Evolutionary conservation across 2,797 vertebrate species (phyloP), one percentile per base, ranked within the genome.

Genomic region (Megalops cyprinoides): DNA sequence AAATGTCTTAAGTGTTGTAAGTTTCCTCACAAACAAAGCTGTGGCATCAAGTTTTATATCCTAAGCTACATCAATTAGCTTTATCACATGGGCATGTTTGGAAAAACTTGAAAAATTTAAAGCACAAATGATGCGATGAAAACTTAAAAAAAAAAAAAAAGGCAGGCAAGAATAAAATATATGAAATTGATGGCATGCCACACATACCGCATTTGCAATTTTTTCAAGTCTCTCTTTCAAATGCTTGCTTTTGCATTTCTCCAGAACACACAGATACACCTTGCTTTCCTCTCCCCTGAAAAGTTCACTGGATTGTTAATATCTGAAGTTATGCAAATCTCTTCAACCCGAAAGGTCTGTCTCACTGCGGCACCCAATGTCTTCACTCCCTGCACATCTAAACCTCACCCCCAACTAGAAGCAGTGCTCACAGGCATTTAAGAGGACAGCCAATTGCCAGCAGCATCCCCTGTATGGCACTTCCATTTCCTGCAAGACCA

Each of bases 361-460:
- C 60, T 28, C 51, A 55, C 67, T 71, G 62, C 20, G 34, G 31
- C 42, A 58, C n/a, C 34, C 28, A 71, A 56, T 25, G 20, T 34
- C 42, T 34, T 37, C 56, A 44, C 48, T 55, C 5, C 51, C 53
- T 69, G 84, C 84, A 83, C 78, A 34, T 71, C 71, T 77, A 76
- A 77, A 42, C 55, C 71, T 51, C 74, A 76, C 34, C 58, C n/a
- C 6, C n/a, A 55, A 67, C 83, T 78, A 87, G 88, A 34, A 88
- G 77, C 67, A 65, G 78, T 34, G 12, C 37, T 53, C 55, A 62
- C 60, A 86, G 44, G 86, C 84, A 87, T 86, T 77, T 42, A 86
- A 67, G 83, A 28, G 79, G 84, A 79, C 74, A 69, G 69, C 79
- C 87, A 87, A 84, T 76, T 87, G 90, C 87, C 87, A 20, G 15